These are phyloP conservation scores for Drosophila bunnanda DNA, from an alignment of 2,888 invertebrate species.

Conservation along the genomic window DNA sequence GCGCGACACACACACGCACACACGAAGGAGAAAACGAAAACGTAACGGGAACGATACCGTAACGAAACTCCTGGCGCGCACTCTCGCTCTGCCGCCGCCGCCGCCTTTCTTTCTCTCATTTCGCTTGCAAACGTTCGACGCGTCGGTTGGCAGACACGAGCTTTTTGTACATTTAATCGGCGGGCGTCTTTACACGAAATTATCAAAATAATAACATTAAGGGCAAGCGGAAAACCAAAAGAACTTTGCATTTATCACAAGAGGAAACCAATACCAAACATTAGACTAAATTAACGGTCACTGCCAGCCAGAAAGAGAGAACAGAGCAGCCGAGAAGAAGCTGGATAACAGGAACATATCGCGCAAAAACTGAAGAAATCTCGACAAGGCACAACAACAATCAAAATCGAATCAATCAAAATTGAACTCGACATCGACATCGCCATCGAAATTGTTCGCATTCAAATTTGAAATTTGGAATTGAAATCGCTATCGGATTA, in stretches of 20 bases:
- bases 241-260: conserved; percentile 32
- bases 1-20: not conserved
- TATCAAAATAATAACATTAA: conserved; percentile 11
- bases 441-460: not conserved
- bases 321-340: conserved; percentile 20
- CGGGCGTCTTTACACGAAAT: conserved; percentile 27
- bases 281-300: conserved; percentile 57
- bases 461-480: not conserved
- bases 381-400: conserved; percentile 22
- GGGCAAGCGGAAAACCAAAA: conserved; percentile 17
- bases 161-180: conserved; percentile 38
- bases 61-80: conserved; percentile 25
- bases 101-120: conserved; percentile 66
- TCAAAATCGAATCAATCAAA: conserved; percentile 34
- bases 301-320: conserved; percentile 57
- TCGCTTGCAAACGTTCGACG: conserved; percentile 81
- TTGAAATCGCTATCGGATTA: not conserved
- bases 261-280: conserved; percentile 22
- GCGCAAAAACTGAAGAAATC: conserved; percentile 7
- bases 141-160: conserved; percentile 68
- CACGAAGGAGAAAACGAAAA: conserved; percentile 18
- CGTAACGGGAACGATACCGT: conserved; percentile 13
- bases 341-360: conserved; percentile 28
- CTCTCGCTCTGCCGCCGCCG: conserved; percentile 13
- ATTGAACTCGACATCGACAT: not conserved